These are phyloP conservation scores for Beroe forskalii DNA, from an alignment of 37 sponge, comb jelly and placozoan genomes.

Conservation along the genomic window DNA sequence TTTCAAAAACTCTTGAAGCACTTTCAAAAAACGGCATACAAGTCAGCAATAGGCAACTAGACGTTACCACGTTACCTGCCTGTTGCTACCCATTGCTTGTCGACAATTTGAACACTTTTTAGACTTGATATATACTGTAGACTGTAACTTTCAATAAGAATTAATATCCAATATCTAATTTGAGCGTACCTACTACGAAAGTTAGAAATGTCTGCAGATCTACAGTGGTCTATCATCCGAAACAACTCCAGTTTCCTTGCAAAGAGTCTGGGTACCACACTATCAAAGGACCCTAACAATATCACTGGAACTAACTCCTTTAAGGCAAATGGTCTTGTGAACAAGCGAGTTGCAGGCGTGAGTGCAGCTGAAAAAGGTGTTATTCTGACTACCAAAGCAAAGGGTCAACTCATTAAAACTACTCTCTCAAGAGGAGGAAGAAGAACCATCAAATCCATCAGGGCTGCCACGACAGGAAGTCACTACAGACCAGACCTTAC, in stretches of 20 bases:
- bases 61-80: no score
- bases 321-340: not conserved
- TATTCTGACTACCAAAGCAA: constrained; percentile 16
- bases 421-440: not conserved
- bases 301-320: constrained; percentile 7
- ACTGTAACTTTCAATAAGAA: no score
- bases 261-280: constrained; percentile 41
- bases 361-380: constrained; percentile 10
- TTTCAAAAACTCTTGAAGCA: no score
- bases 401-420: not conserved
- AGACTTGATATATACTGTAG: no score
- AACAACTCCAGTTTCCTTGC: constrained; percentile 3
- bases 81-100: no score
- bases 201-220: constrained; percentile 42
- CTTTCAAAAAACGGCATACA: no score
- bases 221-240: constrained; percentile 33
- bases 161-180: no score
- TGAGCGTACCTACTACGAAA: no score
- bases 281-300: constrained; percentile 23
- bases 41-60: no score
- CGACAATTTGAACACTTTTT: no score
- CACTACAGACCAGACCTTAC: constrained; percentile 18
- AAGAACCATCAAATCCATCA: constrained; percentile 32
- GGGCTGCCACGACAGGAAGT: constrained; percentile 18
- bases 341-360: constrained; percentile 6